Evolutionary conservation across 2,888 invertebrate genomes (phyloP).

Genomic region (Tridacna gigas): DNA sequence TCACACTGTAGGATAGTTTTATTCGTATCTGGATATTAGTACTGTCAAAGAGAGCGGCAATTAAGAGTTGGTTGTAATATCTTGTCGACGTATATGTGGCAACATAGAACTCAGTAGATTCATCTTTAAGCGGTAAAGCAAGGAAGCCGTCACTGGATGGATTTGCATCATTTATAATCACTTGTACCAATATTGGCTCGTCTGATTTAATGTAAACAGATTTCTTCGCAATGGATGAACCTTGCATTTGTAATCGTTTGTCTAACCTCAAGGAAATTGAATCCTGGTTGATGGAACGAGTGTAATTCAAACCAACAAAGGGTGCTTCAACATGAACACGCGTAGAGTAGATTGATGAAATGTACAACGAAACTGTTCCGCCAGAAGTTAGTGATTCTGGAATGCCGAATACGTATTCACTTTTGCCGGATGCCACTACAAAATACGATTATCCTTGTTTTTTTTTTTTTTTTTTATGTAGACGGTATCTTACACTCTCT

Average conservation of each 20-base stretch:
- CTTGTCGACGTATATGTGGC: neutral
- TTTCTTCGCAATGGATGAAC: neutral
- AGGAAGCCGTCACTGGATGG: neutral
- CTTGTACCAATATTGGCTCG: neutral
- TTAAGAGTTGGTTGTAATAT: neutral
- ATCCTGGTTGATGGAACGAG: neutral
- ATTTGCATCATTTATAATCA: neutral
- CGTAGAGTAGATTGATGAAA: neutral
- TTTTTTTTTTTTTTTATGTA: too few relatives aligned
- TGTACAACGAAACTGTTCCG: neutral
- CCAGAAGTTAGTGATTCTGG: neutral
- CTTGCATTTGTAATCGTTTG: neutral
- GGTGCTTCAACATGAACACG: neutral
- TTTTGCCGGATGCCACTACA: neutral
- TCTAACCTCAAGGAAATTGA: neutral
- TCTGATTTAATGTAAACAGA: neutral
- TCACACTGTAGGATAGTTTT: neutral
- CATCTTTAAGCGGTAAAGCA: neutral
- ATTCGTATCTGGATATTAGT: neutral
- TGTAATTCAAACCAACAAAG: neutral
- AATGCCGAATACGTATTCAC: neutral
- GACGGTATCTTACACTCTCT: too few relatives aligned
- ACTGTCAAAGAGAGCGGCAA: neutral
- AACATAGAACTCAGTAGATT: constrained; percentile 7
- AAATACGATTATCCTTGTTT: neutral